phyloP scores from a whole-genome alignment of 2,113 vertebrate genomes.

The Macroglossus sobrinus region DNA sequence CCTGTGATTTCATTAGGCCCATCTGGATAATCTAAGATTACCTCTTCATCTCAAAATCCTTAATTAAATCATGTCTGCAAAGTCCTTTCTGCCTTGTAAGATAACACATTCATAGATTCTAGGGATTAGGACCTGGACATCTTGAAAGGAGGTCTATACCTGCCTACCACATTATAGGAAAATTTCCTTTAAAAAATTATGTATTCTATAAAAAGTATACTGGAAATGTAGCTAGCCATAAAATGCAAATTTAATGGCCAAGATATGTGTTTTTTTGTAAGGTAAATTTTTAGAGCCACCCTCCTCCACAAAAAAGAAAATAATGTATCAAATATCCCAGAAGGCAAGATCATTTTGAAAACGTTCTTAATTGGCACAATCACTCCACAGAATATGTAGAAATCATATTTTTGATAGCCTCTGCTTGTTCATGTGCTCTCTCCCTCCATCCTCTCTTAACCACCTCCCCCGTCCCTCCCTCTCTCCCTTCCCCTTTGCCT shows the following conservation, averaged over 20 bases:
- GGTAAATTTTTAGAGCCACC: background rate
- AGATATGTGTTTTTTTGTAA: background rate
- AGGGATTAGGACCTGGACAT: background rate
- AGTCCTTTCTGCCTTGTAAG: background rate
- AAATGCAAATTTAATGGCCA: background rate
- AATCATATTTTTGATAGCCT: background rate
- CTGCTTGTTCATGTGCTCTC: background rate
- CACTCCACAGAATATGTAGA: background rate
- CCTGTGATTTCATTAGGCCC: background rate
- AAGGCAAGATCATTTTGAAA: background rate
- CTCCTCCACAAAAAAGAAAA: background rate
- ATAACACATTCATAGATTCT: background rate
- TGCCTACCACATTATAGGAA: background rate
- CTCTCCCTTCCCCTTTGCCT: fast-evolving
- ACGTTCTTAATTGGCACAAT: background rate
- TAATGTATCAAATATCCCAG: background rate
- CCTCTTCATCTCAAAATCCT: background rate
- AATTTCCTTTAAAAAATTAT: background rate
- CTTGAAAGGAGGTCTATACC: background rate
- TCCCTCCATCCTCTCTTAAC: background rate
- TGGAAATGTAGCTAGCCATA: background rate
- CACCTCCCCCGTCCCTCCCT: no score
- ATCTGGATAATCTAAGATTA: background rate
- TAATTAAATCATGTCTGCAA: background rate
- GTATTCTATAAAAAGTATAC: background rate